Evolutionary conservation across 2,797 vertebrate genomes (phyloP), one percentile per base, ranked within the genome.

Genomic region (Gallinago nigripennis): DNA sequence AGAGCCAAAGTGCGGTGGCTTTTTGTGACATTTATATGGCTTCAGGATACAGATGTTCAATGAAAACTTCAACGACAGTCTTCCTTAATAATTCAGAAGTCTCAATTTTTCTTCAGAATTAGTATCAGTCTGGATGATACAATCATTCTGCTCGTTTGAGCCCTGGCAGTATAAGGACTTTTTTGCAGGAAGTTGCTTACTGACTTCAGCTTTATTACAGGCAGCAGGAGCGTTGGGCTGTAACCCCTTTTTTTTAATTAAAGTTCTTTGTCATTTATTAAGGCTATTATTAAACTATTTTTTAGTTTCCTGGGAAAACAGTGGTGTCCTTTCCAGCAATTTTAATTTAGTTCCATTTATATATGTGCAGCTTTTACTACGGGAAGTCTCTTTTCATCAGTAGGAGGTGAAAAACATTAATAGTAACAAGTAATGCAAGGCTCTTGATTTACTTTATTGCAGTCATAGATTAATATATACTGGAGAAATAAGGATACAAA

Each of bases 81-180:
- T 85, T 83, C 60, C 61, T 97, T 72, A 95, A 95, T 97, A 96
- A 96, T 96, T 95, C 50, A 95, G 51, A 78, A 85, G 60, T 68
- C 72, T 18, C 2, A 0, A 80, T 95, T 95, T 87, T 88, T 94
- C 85, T 92, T 95, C 87, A 77, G 71, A 91, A 82, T 82, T 96
- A 91, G 61, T 90, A 85, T 88, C 56, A 33, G 46, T 56, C 73
- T 88, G 58, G 71, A 43, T 92, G 88, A 82, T 92, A 89, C 56
- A 86, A 69, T 92, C 69, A 78, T 93, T 82, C 50, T 95, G 56
- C 53, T 91, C 45, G 69, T 46, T 53, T 71, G 41, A 63, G 65
- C 79, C 78, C 46, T 91, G 45, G 31, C 64, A 93, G 33, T 79
- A 14, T 53, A 33, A 48, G 60, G 51, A 82, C 65, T 76, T 91